These are phyloP conservation scores for Melinaea menophilus DNA, from an alignment of 2,888 invertebrate genomes.

Conservation along the genomic window DNA sequence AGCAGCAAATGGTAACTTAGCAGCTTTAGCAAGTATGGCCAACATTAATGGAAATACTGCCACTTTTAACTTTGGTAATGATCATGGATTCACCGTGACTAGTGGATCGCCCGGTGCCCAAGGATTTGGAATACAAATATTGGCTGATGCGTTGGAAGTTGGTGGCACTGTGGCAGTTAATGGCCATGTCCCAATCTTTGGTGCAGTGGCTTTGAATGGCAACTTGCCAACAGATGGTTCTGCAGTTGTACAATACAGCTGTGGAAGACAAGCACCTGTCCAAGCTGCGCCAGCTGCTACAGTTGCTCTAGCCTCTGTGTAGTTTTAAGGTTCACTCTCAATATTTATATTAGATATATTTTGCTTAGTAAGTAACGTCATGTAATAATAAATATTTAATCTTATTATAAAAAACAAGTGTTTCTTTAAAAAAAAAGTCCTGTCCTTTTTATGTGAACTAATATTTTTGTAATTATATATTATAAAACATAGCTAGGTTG, in stretches of 20 bases:
- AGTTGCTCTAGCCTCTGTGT: constrained; percentile 2
- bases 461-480: too few relatives aligned
- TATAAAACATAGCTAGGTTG: too few relatives aligned
- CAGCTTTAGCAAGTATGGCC: constrained; percentile 28
- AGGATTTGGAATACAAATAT: constrained; percentile 47
- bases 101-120: constrained; percentile 38
- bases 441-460: too few relatives aligned
- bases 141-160: constrained; percentile 53
- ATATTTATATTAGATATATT: constrained; percentile 10
- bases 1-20: constrained; percentile 21
- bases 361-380: too few relatives aligned
- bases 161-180: constrained; percentile 50
- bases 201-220: constrained; percentile 50
- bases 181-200: constrained; percentile 55
- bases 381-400: too few relatives aligned
- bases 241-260: constrained; percentile 47
- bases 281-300: not conserved
- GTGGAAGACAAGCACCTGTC: constrained; percentile 24
- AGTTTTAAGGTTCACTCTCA: not conserved
- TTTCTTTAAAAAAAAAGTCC: too few relatives aligned
- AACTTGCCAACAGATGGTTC: constrained; percentile 49
- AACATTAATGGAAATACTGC: constrained; percentile 36
- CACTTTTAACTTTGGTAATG: constrained; percentile 37
- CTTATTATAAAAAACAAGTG: too few relatives aligned
- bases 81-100: constrained; percentile 35